These are phyloP conservation scores for Pantherophis vulpinus DNA, from an alignment of 2,797 vertebrate species.

Conservation along the genomic window DNA sequence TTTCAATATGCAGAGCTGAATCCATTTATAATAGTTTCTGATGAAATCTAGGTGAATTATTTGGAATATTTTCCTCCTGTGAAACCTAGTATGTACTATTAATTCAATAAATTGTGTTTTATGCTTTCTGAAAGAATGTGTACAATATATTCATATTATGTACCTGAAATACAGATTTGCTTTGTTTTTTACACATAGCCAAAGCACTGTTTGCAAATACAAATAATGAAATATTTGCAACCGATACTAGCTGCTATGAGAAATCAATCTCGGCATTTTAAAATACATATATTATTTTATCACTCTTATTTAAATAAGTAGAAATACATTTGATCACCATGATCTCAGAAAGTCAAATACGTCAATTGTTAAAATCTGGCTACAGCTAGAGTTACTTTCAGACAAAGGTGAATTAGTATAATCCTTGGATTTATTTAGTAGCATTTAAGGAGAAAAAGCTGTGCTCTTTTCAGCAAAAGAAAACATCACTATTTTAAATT, in stretches of 20 bases:
- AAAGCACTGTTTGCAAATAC: slow-evolving; percentile 1
- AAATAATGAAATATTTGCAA: slow-evolving; percentile 26
- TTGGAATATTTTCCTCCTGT: background rate
- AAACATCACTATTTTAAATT: background rate
- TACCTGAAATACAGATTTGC: background rate
- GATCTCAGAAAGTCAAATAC: background rate
- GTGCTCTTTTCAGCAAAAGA: background rate
- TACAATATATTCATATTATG: slow-evolving; percentile 1
- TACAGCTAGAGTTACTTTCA: background rate
- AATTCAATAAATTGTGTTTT: slow-evolving; percentile 12
- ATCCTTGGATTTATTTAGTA: background rate
- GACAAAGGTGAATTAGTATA: background rate
- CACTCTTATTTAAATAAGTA: background rate
- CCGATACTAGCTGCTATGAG: background rate
- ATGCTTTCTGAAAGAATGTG: slow-evolving; percentile 25
- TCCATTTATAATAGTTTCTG: background rate
- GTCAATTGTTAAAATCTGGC: background rate
- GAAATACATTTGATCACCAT: background rate
- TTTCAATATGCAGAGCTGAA: background rate
- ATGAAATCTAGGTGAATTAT: slow-evolving; percentile 10
- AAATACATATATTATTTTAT: background rate
- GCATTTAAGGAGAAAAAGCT: background rate
- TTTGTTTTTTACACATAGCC: slow-evolving; percentile 26
- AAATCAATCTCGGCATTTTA: background rate
- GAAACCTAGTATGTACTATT: background rate